Percentiles rank a stretch among this genome's conserved stretches.
Evolutionary conservation across 1,140 invertebrate genomes (phyloP).

Genomic region (Eumaeus atala): DNA sequence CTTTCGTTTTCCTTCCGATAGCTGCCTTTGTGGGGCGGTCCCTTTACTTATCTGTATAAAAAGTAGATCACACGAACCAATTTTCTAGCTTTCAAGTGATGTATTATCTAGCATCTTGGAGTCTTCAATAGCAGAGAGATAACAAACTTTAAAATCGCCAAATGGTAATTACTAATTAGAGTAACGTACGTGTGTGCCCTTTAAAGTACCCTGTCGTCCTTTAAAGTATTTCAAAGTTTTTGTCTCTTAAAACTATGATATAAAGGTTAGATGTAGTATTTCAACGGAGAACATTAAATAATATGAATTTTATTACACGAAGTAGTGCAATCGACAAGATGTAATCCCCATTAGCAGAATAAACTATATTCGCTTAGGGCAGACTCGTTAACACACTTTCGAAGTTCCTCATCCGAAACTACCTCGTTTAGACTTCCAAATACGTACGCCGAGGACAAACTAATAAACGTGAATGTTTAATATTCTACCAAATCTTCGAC

Average conservation of each 20-base stretch:
- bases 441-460: slow-evolving; percentile 64
- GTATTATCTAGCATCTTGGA: slow-evolving; percentile 33
- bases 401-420: slow-evolving; percentile 62
- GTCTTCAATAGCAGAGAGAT: slow-evolving; percentile 22
- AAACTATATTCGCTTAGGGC: slow-evolving; percentile 49
- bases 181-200: too few species aligned
- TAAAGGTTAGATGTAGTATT: too few species aligned
- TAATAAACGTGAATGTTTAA: slow-evolving; percentile 74
- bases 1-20: slow-evolving; percentile 72
- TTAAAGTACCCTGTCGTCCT: too few species aligned
- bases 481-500: slow-evolving; percentile 67
- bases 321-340: slow-evolving; percentile 48
- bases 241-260: too few species aligned
- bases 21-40: slow-evolving; percentile 56
- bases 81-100: slow-evolving; percentile 45
- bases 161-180: too few species aligned
- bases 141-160: too few species aligned
- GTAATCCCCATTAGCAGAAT: slow-evolving; percentile 61
- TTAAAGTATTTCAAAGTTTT: too few species aligned
- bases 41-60: slow-evolving; percentile 55
- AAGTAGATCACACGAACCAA: slow-evolving; percentile 58
- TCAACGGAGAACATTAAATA: too few species aligned
- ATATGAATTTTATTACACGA: slow-evolving; percentile 1
- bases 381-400: slow-evolving; percentile 69
- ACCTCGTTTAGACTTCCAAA: slow-evolving; percentile 65